Percentiles rank a stretch among this genome's conserved stretches.
phyloP scores from a whole-genome alignment of 2,113 vertebrate species.

The Lasiurus cinereus region DNA sequence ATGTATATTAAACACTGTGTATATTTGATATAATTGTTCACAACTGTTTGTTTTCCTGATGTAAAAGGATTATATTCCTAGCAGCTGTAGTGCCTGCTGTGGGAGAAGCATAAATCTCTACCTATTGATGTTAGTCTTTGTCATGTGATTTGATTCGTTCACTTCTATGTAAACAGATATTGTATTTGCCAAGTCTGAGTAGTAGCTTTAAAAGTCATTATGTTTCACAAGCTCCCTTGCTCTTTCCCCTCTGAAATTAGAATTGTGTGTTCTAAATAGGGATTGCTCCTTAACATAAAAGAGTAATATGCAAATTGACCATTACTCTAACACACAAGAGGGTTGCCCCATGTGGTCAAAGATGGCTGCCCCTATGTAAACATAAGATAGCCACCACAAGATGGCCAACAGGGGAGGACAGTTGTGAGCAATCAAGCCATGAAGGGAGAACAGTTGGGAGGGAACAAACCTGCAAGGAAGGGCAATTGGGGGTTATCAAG shows the following conservation, averaged over 20 bases:
- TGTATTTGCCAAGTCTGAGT: neutral
- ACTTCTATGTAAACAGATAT: neutral
- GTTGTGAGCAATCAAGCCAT: too few species aligned
- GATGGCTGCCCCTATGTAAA: too few species aligned
- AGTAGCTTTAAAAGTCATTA: neutral
- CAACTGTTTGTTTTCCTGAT: neutral
- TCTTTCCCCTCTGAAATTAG: slow-evolving; percentile 1
- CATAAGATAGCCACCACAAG: too few species aligned
- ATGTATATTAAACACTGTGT: neutral
- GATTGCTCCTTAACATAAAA: neutral
- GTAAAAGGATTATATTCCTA: neutral
- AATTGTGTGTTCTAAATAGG: neutral
- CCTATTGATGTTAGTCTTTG: neutral
- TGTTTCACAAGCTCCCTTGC: neutral
- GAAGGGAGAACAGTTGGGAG: too few species aligned
- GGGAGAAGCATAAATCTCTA: neutral
- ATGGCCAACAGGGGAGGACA: too few species aligned
- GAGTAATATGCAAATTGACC: too few species aligned
- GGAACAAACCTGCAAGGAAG: too few species aligned
- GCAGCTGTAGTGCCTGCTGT: neutral
- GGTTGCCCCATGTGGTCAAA: too few species aligned
- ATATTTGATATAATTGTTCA: neutral
- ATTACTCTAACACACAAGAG: too few species aligned
- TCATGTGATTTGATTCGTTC: neutral
- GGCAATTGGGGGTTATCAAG: too few species aligned